phyloP scores from a whole-genome alignment of 2,888 invertebrate genomes.

The Tetragonula carbonaria region DNA sequence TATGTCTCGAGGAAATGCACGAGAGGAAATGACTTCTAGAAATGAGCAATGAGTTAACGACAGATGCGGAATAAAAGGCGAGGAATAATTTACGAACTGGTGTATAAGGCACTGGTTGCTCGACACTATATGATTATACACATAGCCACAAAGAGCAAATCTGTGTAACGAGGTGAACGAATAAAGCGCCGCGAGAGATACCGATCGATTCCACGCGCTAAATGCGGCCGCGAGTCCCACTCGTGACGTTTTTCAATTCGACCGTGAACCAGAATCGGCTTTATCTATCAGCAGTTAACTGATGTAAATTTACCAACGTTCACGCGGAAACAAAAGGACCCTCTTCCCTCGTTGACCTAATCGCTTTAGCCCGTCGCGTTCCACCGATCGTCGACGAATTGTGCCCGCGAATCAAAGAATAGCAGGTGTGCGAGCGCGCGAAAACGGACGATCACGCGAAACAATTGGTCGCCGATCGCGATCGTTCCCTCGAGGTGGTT shows the following conservation, averaged over 20 bases:
- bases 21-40: background rate
- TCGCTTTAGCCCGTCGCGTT: conserved; percentile 48
- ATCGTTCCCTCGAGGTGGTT: conserved; percentile 58
- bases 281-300: conserved; percentile 48
- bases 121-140: background rate
- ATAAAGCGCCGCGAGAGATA: conserved; percentile 32
- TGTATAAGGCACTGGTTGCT: background rate
- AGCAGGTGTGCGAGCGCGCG: conserved; percentile 25
- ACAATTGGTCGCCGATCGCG: conserved; percentile 46
- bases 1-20: background rate
- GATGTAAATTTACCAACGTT: conserved; percentile 50
- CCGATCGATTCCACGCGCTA: conserved; percentile 11
- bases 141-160: background rate
- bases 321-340: conserved; percentile 37
- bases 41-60: background rate
- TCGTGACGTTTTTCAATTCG: conserved; percentile 47
- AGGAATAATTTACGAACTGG: background rate
- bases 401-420: conserved; percentile 44
- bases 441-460: conserved; percentile 42
- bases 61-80: background rate
- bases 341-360: conserved; percentile 40
- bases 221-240: background rate
- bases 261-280: conserved; percentile 39
- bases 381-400: conserved; percentile 52
- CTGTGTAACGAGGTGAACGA: conserved; percentile 17